Conservation (phyloP, 2,113 vertebrate genomes). For the Paraplagusia blochii region DNA sequence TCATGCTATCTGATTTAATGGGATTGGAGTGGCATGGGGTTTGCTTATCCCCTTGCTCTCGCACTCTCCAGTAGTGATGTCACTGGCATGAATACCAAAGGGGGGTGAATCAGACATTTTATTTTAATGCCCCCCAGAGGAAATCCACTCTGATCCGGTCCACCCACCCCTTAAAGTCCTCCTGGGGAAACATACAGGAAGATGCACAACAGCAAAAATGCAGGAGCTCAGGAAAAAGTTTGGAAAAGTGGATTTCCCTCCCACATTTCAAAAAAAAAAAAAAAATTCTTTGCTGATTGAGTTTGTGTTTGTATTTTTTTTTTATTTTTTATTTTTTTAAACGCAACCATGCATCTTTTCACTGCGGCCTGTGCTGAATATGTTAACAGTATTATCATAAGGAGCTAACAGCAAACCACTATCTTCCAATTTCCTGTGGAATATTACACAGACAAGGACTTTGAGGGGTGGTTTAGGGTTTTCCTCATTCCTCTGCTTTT, state of each 20-base stretch:
- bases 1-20: slow-evolving; percentile 72
- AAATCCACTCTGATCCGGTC: slow-evolving; percentile 57
- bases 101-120: slow-evolving; percentile 56
- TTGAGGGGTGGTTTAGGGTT: slow-evolving; percentile 37
- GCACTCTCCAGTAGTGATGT: slow-evolving; percentile 52
- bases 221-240: slow-evolving; percentile 42
- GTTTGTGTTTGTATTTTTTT: no score
- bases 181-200: slow-evolving; percentile 55
- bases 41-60: slow-evolving; percentile 6
- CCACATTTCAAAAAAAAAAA: no score
- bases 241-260: no score
- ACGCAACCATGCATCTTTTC: no score
- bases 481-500: slow-evolving; percentile 63
- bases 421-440: slow-evolving; percentile 26
- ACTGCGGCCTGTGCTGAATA: slow-evolving; percentile 4
- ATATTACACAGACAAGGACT: slow-evolving; percentile 16
- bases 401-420: slow-evolving; percentile 8
- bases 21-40: slow-evolving; percentile 32
- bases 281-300: no score
- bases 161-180: slow-evolving; percentile 46
- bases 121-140: slow-evolving; percentile 56
- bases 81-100: slow-evolving; percentile 47
- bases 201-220: slow-evolving; percentile 22
- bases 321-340: no score
- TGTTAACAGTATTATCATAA: slow-evolving; percentile 26